A percentile compares a stretch with the other conserved stretches of the same genome.
phyloP scores from a whole-genome alignment of 2,797 vertebrate species.

The Poeciliopsis presidionis region DNA sequence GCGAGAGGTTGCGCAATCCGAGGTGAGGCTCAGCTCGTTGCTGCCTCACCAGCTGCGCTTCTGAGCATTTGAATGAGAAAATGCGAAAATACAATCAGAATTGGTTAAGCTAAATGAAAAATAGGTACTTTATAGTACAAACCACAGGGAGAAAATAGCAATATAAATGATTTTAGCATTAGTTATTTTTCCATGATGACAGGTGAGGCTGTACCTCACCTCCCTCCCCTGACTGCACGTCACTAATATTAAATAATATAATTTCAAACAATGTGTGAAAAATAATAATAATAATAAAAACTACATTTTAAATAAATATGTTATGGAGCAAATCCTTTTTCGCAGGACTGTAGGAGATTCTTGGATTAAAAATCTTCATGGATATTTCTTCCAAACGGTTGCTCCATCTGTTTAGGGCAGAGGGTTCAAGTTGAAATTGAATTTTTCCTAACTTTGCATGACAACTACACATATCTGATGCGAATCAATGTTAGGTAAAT shows the following conservation, averaged over 20 bases:
- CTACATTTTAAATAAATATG: neutral
- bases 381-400: constrained; percentile 49
- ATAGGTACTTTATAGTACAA: no score
- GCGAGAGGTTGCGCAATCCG: no score
- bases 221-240: no score
- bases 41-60: no score
- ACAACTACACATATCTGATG: constrained; percentile 76
- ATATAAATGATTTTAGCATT: no score
- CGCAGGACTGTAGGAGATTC: neutral
- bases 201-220: no score
- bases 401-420: constrained; percentile 73
- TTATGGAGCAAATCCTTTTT: neutral
- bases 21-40: no score
- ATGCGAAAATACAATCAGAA: no score
- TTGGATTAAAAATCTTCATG: constrained; percentile 41
- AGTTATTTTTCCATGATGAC: no score
- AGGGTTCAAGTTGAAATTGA: constrained; percentile 68
- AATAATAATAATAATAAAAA: neutral
- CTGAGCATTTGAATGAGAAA: no score
- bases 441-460: constrained; percentile 75
- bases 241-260: neutral
- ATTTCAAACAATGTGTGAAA: neutral
- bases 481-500: constrained; percentile 76
- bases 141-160: no score
- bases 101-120: no score